Conservation (phyloP, 1,140 invertebrate species). For the Musca domestica region DNA sequence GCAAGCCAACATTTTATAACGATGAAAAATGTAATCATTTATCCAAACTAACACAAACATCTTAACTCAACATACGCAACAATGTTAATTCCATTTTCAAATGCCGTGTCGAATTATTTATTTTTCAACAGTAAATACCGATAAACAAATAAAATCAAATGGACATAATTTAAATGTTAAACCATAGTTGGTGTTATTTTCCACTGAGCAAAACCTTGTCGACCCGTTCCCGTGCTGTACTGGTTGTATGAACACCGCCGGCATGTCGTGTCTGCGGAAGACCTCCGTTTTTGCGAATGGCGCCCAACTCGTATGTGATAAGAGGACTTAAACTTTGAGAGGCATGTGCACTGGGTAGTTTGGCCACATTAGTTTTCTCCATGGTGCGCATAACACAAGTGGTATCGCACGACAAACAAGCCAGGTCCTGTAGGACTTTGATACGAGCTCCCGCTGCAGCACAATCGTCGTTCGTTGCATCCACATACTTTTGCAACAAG, state of each 20-base stretch:
- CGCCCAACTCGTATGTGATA: slow-evolving; percentile 66
- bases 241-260: slow-evolving; percentile 69
- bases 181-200: slow-evolving; percentile 7
- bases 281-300: slow-evolving; percentile 48
- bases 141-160: too few relatives aligned
- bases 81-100: too few relatives aligned
- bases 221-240: slow-evolving; percentile 63
- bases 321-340: slow-evolving; percentile 61
- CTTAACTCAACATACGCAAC: too few relatives aligned
- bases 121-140: too few relatives aligned
- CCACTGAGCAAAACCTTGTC: slow-evolving; percentile 44
- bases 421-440: slow-evolving; percentile 64
- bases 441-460: slow-evolving; percentile 70
- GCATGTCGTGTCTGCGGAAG: slow-evolving; percentile 61
- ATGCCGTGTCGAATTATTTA: too few relatives aligned
- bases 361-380: slow-evolving; percentile 55
- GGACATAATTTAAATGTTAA: too few relatives aligned
- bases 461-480: slow-evolving; percentile 57
- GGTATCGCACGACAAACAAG: slow-evolving; percentile 73
- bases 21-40: too few relatives aligned
- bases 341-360: slow-evolving; percentile 56
- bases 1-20: too few relatives aligned
- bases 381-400: slow-evolving; percentile 66
- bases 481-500: slow-evolving; percentile 58
- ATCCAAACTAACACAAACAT: too few relatives aligned